Conservation (phyloP, 2,113 vertebrate species). For the Acanthochromis polyacanthus region DNA sequence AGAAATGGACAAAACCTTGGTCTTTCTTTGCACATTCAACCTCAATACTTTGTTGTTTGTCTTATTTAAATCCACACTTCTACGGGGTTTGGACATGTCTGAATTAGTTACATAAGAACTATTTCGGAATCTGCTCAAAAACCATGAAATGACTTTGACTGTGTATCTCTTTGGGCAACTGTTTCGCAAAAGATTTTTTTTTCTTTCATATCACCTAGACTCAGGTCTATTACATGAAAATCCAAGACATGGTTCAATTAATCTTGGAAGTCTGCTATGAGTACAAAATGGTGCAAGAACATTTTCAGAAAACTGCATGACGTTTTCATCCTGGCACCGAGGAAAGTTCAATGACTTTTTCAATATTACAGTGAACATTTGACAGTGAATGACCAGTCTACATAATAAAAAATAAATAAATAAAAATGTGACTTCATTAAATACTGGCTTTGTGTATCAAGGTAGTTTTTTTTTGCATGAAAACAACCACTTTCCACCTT, state of each 20-base stretch:
- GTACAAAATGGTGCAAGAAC: neutral
- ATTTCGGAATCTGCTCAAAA: conserved; percentile 7
- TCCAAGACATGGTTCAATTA: conserved; percentile 13
- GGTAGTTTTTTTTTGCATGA: too few species aligned
- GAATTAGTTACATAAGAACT: conserved; percentile 17
- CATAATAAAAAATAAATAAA: neutral
- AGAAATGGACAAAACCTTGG: conserved; percentile 10
- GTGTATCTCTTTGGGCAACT: neutral
- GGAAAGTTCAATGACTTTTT: neutral
- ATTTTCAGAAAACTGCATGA: neutral
- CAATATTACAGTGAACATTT: neutral
- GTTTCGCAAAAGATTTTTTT: neutral
- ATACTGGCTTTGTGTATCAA: neutral
- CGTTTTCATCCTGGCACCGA: neutral
- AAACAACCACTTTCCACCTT: too few species aligned
- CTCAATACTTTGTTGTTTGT: conserved; percentile 15
- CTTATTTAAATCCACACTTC: conserved; percentile 16
- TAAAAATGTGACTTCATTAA: neutral
- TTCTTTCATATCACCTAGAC: conserved; percentile 5
- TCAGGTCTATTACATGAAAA: conserved; percentile 6
- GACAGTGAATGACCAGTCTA: neutral
- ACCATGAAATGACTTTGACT: neutral
- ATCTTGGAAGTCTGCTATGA: neutral
- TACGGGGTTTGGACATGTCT: conserved; percentile 8
- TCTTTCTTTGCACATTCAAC: conserved; percentile 16